Evolutionary conservation across 64 coral and sea anemone species (phyloP).

Genomic region (Hydrozoanthus tunicans): DNA sequence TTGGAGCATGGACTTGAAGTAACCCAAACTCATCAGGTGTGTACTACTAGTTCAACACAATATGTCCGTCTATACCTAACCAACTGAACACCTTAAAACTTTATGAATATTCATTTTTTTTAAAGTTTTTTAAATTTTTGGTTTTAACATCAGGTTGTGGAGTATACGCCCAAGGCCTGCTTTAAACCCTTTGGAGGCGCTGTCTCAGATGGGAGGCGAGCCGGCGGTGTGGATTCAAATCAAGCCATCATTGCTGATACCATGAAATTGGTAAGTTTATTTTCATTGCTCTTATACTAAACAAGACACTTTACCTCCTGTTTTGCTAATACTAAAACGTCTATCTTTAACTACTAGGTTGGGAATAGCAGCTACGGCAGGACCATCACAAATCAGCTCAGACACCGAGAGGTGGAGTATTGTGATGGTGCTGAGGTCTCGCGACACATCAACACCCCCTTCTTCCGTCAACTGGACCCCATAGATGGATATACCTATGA

Average conservation of each 20-base stretch:
- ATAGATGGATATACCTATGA: not conserved
- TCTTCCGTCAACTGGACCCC: slow-evolving; percentile 8
- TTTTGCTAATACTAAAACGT: slow-evolving; percentile 22
- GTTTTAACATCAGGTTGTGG: slow-evolving; percentile 26
- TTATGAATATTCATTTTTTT: not conserved
- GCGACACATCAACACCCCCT: not conserved
- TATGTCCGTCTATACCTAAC: not conserved
- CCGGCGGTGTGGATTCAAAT: not conserved
- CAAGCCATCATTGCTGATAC: slow-evolving; percentile 27
- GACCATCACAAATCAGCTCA: slow-evolving; percentile 2
- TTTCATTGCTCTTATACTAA: slow-evolving; percentile 44
- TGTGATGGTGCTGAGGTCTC: not conserved
- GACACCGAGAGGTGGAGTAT: not conserved
- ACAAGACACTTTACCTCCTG: slow-evolving; percentile 32
- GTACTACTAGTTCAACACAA: not conserved
- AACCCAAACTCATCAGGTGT: not conserved
- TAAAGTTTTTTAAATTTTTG: slow-evolving; percentile 5
- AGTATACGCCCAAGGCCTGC: slow-evolving; percentile 24
- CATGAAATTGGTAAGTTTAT: slow-evolving; percentile 36
- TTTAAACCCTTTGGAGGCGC: not conserved
- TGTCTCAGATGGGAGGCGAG: not conserved
- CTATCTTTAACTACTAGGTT: slow-evolving; percentile 41
- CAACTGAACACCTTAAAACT: not conserved
- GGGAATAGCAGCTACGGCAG: slow-evolving; percentile 8
- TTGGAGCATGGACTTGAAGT: not conserved